Evolutionary conservation across 2,797 vertebrate genomes (phyloP).

Genomic region (Cyprinodon diabolis): DNA sequence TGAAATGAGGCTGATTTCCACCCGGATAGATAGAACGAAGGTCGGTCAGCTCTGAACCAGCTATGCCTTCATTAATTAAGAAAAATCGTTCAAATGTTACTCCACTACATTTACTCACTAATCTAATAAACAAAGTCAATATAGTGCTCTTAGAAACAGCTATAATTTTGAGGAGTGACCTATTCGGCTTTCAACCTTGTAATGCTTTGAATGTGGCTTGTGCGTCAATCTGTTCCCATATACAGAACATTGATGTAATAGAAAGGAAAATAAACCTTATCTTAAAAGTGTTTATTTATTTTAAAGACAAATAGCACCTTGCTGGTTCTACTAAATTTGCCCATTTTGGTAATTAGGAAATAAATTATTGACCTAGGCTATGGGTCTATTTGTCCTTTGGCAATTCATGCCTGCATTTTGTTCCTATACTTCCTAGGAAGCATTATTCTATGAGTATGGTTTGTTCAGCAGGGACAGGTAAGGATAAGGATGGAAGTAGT

Average conservation of each 20-base stretch:
- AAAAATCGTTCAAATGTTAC: conserved; percentile 48
- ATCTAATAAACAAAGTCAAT: conserved; percentile 73
- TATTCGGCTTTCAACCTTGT: conserved; percentile 25
- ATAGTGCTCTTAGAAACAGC: conserved; percentile 57
- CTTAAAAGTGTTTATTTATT: conserved; percentile 66
- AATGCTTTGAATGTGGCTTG: conserved; percentile 32
- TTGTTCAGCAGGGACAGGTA: not conserved
- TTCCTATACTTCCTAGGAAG: not conserved
- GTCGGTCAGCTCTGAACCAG: conserved; percentile 44
- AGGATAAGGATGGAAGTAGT: not conserved
- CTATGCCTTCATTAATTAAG: conserved; percentile 60
- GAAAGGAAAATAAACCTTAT: conserved; percentile 52
- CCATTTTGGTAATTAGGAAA: conserved; percentile 32
- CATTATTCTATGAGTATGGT: too few relatives aligned
- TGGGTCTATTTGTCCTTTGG: not conserved
- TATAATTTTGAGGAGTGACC: conserved; percentile 58
- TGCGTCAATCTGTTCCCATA: conserved; percentile 47
- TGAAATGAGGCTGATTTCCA: conserved; percentile 52
- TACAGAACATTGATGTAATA: conserved; percentile 44
- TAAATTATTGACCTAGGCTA: conserved; percentile 56
- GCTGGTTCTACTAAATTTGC: conserved; percentile 47
- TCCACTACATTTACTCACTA: conserved; percentile 63
- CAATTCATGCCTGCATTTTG: not conserved
- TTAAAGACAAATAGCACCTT: conserved; percentile 57
- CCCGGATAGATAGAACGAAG: conserved; percentile 46